A percentile compares a stretch with the other conserved stretches of the same genome.
Evolutionary conservation across 2,888 invertebrate species (phyloP).

Genomic region (Hipparchia semele): DNA sequence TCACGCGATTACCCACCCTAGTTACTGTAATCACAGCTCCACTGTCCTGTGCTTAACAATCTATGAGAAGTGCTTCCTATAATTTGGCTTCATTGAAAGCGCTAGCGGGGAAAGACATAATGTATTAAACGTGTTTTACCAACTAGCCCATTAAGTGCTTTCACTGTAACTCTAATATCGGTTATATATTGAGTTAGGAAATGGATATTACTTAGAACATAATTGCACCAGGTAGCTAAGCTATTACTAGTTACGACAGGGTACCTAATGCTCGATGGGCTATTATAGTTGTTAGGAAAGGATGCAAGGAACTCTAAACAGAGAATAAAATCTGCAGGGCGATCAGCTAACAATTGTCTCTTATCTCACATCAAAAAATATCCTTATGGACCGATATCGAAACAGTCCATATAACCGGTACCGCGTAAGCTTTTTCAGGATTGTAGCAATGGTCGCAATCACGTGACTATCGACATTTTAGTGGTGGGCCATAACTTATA

Average conservation of each 20-base stretch:
- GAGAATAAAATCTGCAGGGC: neutral
- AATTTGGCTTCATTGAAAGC: constrained; percentile 61
- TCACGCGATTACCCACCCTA: constrained; percentile 54
- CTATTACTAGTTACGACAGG: neutral
- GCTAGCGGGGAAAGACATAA: constrained; percentile 47
- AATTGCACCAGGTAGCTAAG: constrained; percentile 3
- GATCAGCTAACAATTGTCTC: no score
- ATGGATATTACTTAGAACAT: constrained; percentile 15
- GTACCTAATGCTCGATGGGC: neutral
- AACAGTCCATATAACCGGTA: no score
- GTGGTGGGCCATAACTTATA: no score
- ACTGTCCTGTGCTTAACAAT: constrained; percentile 45
- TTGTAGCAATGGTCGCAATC: no score
- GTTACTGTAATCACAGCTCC: constrained; percentile 46
- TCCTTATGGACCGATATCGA: no score
- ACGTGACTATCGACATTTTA: no score
- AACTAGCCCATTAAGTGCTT: constrained; percentile 50
- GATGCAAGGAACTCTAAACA: neutral
- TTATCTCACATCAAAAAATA: no score
- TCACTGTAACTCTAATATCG: constrained; percentile 48
- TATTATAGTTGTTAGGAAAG: neutral
- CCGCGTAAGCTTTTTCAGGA: no score
- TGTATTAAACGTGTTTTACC: constrained; percentile 53
- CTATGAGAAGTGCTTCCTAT: constrained; percentile 53
- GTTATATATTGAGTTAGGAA: constrained; percentile 24